Evolutionary conservation across 2,797 vertebrate genomes (phyloP).

Genomic region (Mormyrops attenuatus): DNA sequence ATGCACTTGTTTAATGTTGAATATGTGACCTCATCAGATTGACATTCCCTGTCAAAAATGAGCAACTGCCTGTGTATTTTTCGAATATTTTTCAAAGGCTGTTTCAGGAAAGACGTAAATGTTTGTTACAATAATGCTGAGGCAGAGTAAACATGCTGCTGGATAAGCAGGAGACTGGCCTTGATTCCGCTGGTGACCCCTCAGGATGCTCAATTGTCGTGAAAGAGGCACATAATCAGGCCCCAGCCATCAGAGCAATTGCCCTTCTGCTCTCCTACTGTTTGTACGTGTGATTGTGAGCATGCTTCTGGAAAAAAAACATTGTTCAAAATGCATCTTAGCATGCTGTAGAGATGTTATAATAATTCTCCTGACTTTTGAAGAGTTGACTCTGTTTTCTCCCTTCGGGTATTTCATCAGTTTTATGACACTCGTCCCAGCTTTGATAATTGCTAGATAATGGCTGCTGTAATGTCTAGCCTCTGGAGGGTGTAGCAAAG

Average conservation of each 20-base stretch:
- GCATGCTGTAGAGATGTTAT: neutral
- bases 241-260: neutral
- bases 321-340: neutral
- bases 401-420: neutral
- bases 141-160: neutral
- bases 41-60: neutral
- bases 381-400: neutral
- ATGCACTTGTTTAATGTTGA: neutral
- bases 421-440: neutral
- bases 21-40: neutral
- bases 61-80: neutral
- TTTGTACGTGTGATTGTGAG: neutral
- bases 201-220: neutral
- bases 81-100: neutral
- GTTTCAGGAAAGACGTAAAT: neutral
- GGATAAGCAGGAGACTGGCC: neutral
- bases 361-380: neutral
- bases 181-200: neutral
- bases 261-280: neutral
- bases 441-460: neutral
- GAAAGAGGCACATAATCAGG: neutral
- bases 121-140: neutral
- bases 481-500: neutral
- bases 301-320: slow-evolving; percentile 9
- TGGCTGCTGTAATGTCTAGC: neutral